Conservation (phyloP, 64 coral and sea anemone species). For the Dendrophyllia cribrosa region DNA sequence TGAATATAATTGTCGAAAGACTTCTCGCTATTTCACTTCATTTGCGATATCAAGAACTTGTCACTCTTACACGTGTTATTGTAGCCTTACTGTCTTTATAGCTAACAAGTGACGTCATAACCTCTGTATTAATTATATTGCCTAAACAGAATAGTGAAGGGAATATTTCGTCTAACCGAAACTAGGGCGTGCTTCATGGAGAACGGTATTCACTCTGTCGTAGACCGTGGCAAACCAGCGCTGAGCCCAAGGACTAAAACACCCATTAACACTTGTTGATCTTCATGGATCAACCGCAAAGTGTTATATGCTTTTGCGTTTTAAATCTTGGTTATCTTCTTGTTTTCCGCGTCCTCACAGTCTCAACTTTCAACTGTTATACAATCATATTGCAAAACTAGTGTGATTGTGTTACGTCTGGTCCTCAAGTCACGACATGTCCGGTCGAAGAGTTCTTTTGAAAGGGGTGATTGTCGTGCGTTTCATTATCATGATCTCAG, state of each 20-base stretch:
- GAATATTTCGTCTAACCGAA: too few species aligned
- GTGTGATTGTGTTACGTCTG: too few species aligned
- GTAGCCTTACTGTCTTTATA: background rate
- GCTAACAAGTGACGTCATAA: background rate
- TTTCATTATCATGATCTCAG: too few species aligned
- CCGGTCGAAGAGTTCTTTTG: too few species aligned
- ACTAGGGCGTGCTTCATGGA: too few species aligned
- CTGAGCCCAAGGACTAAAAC: background rate
- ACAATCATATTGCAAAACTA: too few species aligned
- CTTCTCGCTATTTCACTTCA: constrained; percentile 19
- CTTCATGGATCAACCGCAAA: background rate
- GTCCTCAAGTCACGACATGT: too few species aligned
- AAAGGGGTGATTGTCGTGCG: too few species aligned
- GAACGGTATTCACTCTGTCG: too few species aligned
- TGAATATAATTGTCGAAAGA: constrained; percentile 18
- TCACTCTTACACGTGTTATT: background rate
- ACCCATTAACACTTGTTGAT: background rate
- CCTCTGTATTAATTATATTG: background rate
- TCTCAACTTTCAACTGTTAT: too few species aligned
- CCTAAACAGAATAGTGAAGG: background rate
- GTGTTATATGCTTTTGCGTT: background rate
- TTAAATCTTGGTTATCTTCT: constrained; percentile 12
- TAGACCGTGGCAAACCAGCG: too few species aligned
- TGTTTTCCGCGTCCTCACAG: background rate
- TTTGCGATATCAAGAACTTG: constrained; percentile 32